phyloP scores from a whole-genome alignment of 2,888 invertebrate species.

The Ectemnius lituratus region DNA sequence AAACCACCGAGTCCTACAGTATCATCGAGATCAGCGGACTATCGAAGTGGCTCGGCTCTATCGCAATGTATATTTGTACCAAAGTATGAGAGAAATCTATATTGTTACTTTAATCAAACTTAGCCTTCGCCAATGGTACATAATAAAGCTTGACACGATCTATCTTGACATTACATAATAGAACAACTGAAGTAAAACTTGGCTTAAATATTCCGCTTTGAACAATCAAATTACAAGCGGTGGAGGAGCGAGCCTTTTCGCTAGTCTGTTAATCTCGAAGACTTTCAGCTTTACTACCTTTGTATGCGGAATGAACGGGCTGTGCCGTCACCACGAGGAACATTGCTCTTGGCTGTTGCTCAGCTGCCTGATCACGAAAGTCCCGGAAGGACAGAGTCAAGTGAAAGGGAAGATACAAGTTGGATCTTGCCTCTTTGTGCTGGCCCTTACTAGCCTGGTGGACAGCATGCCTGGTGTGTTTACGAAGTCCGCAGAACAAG shows the following conservation, averaged over 20 bases:
- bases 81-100: background rate
- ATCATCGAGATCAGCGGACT: slow-evolving; percentile 41
- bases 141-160: too few species aligned
- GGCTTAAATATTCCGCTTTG: too few species aligned
- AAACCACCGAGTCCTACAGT: slow-evolving; percentile 52
- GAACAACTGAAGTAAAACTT: too few species aligned
- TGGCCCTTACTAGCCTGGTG: slow-evolving; percentile 28
- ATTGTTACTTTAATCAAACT: background rate
- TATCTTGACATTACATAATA: too few species aligned
- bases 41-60: slow-evolving; percentile 35
- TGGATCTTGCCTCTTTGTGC: slow-evolving; percentile 79
- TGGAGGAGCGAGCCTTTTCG: slow-evolving; percentile 35
- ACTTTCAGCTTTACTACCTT: slow-evolving; percentile 80
- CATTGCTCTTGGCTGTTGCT: slow-evolving; percentile 77
- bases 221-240: too few species aligned
- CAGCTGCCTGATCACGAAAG: slow-evolving; percentile 79
- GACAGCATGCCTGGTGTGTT: slow-evolving; percentile 78
- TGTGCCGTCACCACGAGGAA: slow-evolving; percentile 82
- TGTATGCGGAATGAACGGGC: slow-evolving; percentile 87
- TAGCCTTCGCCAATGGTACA: too few species aligned
- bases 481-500: slow-evolving; percentile 84
- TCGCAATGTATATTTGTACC: background rate
- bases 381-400: slow-evolving; percentile 84
- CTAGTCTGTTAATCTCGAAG: slow-evolving; percentile 26
- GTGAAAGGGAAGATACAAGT: slow-evolving; percentile 85